These are phyloP conservation scores for Hiodon alosoides DNA, from an alignment of 2,113 vertebrate species.

Conservation along the genomic window DNA sequence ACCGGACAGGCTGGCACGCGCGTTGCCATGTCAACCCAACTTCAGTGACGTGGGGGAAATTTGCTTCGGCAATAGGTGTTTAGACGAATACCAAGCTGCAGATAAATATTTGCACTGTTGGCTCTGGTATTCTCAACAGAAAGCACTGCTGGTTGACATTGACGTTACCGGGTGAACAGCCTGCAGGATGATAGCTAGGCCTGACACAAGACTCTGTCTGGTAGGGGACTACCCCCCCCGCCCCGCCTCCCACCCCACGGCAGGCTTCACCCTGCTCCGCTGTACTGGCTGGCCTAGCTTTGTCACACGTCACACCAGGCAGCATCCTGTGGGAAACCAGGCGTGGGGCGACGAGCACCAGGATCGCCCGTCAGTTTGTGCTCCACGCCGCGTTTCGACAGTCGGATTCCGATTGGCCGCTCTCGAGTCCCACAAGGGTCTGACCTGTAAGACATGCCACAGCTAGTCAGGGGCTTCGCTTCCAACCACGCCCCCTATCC, in stretches of 20 bases:
- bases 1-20: too few species aligned
- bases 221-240: not conserved
- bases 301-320: too few species aligned
- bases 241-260: not conserved
- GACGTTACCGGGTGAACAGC: slow-evolving; percentile 7
- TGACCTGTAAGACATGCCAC: too few species aligned
- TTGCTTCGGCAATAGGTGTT: slow-evolving; percentile 31
- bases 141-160: not conserved
- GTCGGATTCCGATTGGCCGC: too few species aligned
- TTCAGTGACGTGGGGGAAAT: not conserved
- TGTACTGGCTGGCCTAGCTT: too few species aligned
- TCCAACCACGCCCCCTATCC: not conserved
- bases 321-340: not conserved
- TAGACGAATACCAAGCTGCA: slow-evolving; percentile 32
- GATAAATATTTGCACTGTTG: slow-evolving; percentile 45
- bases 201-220: not conserved
- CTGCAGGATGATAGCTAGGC: not conserved
- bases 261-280: not conserved
- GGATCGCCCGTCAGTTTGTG: too few species aligned
- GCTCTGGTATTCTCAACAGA: slow-evolving; percentile 9
- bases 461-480: too few species aligned
- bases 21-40: not conserved
- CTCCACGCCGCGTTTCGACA: too few species aligned
- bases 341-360: not conserved
- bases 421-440: too few species aligned